These are phyloP conservation scores for Marmota flaviventris DNA, from an alignment of 2,113 vertebrate species.

Conservation along the genomic window DNA sequence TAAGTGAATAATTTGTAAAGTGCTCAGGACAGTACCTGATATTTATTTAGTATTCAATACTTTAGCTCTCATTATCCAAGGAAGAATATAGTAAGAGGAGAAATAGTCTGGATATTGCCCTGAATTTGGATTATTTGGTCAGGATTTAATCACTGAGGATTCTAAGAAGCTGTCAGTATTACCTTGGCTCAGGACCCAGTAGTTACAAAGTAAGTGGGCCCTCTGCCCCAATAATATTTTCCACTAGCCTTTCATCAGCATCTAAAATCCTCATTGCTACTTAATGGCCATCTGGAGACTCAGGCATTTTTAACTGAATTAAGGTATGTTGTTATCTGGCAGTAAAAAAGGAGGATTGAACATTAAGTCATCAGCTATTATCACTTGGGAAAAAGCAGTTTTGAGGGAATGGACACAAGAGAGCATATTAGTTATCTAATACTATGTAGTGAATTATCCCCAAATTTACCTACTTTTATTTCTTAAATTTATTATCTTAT, in stretches of 20 bases:
- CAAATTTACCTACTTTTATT: background rate
- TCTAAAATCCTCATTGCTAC: slow-evolving; percentile 12
- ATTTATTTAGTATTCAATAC: slow-evolving; percentile 37
- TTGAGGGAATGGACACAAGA: slow-evolving; percentile 4
- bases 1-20: slow-evolving; percentile 32
- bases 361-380: slow-evolving; percentile 35
- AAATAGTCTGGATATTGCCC: background rate
- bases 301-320: slow-evolving; percentile 62
- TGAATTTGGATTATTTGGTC: slow-evolving; percentile 38
- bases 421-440: slow-evolving; percentile 29
- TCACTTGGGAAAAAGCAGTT: slow-evolving; percentile 51
- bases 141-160: slow-evolving; percentile 1
- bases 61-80: slow-evolving; percentile 31
- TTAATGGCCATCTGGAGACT: slow-evolving; percentile 24
- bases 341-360: slow-evolving; percentile 8
- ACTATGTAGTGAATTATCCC: slow-evolving; percentile 28
- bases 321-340: background rate
- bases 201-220: background rate
- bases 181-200: slow-evolving; percentile 1
- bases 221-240: slow-evolving; percentile 41
- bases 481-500: background rate
- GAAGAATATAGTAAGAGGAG: background rate
- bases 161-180: background rate
- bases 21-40: slow-evolving; percentile 31
- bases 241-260: background rate